Evolutionary conservation across 2,888 invertebrate genomes (phyloP), one percentile per base, ranked within the genome.

Genomic region (Priocnemis perturbator): DNA sequence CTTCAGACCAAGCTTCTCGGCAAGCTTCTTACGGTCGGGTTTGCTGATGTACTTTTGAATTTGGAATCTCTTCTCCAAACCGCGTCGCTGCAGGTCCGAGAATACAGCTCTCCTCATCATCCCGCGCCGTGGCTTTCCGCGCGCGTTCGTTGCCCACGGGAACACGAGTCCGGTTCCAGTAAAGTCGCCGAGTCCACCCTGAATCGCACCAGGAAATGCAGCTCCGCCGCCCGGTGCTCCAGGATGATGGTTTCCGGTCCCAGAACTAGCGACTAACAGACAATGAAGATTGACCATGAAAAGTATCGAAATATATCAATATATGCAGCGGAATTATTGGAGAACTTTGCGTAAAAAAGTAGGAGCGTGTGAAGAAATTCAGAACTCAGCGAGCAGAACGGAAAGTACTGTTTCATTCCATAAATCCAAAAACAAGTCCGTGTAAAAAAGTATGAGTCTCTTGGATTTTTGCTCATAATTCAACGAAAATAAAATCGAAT

Each of bases 41-140:
- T 99, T 99, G 87, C 97, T 98, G 89, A 99, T 99, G 91, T 99
- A 99, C 90, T 98, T 98, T 90, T 98, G 98, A 61, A 97, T 94
- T 89, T 97, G 97, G 91, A 99, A 99, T 87, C 97, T 91, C 86
- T 97, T 95, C 90, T 99, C 99, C 78, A 99, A 91, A 0, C 98
- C 98, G 82, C 98, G 97, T 55, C 99, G 91, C 87, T 99, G 99
- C 0, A 96, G 93, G 88, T 99, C 98, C 2, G 96, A 96, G 92
- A 99, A 99, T 50, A 99, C 99, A 0, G 99, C 98, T 48, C 99
- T 91, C 50, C 98, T 91, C 95, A 98, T 96, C 98, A 98, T 98
- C 0, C 98, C 98, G 5, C 98, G 92, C 0, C 98, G 92, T 0
- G 98, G 98, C 88, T 98, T 97, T 85, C 97, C 97, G 89, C 97